Evolutionary conservation across 2,888 invertebrate species (phyloP), one percentile per base, ranked within the genome.

Genomic region (Cyclophora punctaria): DNA sequence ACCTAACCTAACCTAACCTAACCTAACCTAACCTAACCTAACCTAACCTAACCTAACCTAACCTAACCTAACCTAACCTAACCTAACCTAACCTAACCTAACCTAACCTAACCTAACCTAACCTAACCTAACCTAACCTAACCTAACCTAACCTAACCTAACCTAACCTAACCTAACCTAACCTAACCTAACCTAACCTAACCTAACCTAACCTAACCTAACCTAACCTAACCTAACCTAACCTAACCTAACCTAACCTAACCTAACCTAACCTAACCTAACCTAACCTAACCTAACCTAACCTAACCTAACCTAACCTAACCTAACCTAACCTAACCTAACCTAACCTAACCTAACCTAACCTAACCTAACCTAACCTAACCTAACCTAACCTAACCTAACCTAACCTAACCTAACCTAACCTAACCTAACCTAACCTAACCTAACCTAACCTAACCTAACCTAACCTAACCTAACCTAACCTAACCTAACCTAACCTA

Each of bases 81-180:
- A 57, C 55, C 57, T 50, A 55, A 58, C 56, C 54, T 56, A 54
- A 56, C 52, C 58, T 53, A 57, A 55, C 54, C 57, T 57, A 54
- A 57, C 57, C 54, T 57, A 57, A 57, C 56, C 59, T 56, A 56
- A 59, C 55, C 51, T 50, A 58, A 58, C 57, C 56, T 56, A 58
- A 58, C 57, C 58, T 57, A 57, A 58, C 58, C 60, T 57, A 59
- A 60, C 59, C 58, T 57, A 58, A 63, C 60, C 63, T 58, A 60
- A 58, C 57, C 56, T 59, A 61, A 61, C 61, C 58, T 59, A 58
- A 60, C 60, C 60, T 60, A 60, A 56, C 55, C 57, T 49, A 53
- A 54, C 56, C 57, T 54, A 56, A 54, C 56, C 57, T 56, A 56
- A 57, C 56, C 58, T 54, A 55, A 56, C 55, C 57, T 55, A 58